phyloP scores from a whole-genome alignment of 1,140 invertebrate species.

The Sipha flava region DNA sequence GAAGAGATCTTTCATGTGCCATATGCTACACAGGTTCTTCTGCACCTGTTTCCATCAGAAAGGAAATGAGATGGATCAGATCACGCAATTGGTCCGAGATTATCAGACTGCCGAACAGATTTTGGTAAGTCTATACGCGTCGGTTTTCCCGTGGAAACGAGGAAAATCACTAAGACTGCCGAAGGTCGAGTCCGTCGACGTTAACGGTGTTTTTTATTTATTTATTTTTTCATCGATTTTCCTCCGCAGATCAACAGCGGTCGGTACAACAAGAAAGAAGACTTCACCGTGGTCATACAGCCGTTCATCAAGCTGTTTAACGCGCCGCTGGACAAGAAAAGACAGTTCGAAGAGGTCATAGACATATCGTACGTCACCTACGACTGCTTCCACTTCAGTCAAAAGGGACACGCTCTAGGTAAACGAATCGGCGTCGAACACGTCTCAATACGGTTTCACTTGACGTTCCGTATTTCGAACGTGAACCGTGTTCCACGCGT shows the following conservation, averaged over 20 bases:
- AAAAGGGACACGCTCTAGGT: conserved; percentile 60
- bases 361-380: conserved; percentile 62
- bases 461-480: no score
- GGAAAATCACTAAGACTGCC: no score
- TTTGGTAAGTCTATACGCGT: conserved; percentile 47
- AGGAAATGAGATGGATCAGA: conserved; percentile 46
- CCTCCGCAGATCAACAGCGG: conserved; percentile 48
- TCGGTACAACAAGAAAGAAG: conserved; percentile 49
- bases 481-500: no score
- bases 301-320: conserved; percentile 54
- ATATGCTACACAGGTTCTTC: conserved; percentile 59
- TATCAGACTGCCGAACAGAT: conserved; percentile 57
- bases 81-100: conserved; percentile 51
- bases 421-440: conserved; percentile 32
- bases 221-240: not conserved
- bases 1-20: conserved; percentile 56
- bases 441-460: not conserved
- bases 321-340: conserved; percentile 43
- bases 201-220: not conserved
- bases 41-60: conserved; percentile 62
- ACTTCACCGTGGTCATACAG: conserved; percentile 63
- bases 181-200: no score
- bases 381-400: conserved; percentile 69
- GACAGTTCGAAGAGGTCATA: conserved; percentile 41
- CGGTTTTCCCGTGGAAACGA: not conserved